Evolutionary conservation across 2,888 invertebrate genomes (phyloP), one percentile per base, ranked within the genome.

Genomic region (Nyleta sp.): DNA sequence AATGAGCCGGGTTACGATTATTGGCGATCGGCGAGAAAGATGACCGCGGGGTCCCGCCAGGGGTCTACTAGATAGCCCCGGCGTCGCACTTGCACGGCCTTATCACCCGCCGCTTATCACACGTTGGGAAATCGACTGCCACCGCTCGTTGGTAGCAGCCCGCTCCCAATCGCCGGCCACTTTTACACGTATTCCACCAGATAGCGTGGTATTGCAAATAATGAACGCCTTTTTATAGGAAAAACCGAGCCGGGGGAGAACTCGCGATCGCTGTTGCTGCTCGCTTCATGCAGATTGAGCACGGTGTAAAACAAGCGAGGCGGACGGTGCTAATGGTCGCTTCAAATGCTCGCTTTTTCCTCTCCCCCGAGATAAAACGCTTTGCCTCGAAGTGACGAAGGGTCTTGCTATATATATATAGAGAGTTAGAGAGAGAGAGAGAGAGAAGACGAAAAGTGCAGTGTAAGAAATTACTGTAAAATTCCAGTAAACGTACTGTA

Each of bases 1-100:
- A 78, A 75, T 65, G 78, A 78, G 57, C 75, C 71, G 52, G 59
- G 72, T 4, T 78, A 60, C 71, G 75, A 78, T 75, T 78, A 78
- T 80, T 78, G 72, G 75, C 78, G 80, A 80, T 78, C 74, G 78
- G 53, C 8, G 52, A 48, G 72, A 71, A 75, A 74, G 80, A 80
- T 80, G 80, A 72, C 74, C 72, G 53, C 64, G 68, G 35, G 68
- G 71, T 73, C 72, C 48, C 33, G 50, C 44, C 60, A 18, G 57
- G 67, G 78, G 72, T 72, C 77, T 67, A 55, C n/a, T 55, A 67
- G 72, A 77, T 78, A 73, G 64, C 57, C 72, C 40, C 50, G n/a
- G 57, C 68, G 68, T 64, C 78, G 73, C 68, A 70, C 73, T 73
- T 64, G 62, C 72, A 67, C 50, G 55, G 33, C 33, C 33, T 76